Base-by-base conservation (phyloP, 1,140 invertebrate species). In the Kradibia gibbosae region DNA sequence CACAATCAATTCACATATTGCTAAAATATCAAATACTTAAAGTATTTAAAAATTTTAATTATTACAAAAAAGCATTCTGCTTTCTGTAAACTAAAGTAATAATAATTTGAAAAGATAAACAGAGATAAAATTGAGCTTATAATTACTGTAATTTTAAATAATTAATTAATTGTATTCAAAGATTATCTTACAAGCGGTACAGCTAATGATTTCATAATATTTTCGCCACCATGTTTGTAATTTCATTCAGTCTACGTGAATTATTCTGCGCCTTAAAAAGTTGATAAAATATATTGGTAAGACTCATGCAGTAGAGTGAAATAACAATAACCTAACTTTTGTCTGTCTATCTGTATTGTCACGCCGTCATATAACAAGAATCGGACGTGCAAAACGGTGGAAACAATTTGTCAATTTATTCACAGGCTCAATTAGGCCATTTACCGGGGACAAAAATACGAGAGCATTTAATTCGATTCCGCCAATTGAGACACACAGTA, bases 401-500 rank as follows among this genome's bases (percentile, higher is more conserved):
- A 87, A 88, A 89, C 87, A 90, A 90, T 90, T 90, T 88, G 85
- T 84, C 88, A 88, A 89, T 90, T 90, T 86, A 82, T 80, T 81
- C 85, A 85, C 85, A 31, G 42, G 86, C 72, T 75, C 88, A 87
- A 90, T 90, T 90, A 89, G 84, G 78, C 80, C 65, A 88, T 87
- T 86, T 88, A 87, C 75, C 83, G 77, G 25, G 84, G 82, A 88
- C 85, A 84, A 88, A 89, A 90, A 89, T 88, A 88, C 84, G 78
- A 39, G 28, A 76, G 82, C 81, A 84, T 84, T 86, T 90, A 90
- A 90, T 89, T 90, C 85, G 87, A 90, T 90, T 90, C 86, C 85
- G 85, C 86, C 89, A 89, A 90, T 90, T 90, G 60, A 50, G 22
- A 34, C 42, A 50, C 10, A 67, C 34, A 22, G 62, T 20, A 39